phyloP scores from a whole-genome alignment of 2,113 vertebrate species.

The Amblyornis subalaris region DNA sequence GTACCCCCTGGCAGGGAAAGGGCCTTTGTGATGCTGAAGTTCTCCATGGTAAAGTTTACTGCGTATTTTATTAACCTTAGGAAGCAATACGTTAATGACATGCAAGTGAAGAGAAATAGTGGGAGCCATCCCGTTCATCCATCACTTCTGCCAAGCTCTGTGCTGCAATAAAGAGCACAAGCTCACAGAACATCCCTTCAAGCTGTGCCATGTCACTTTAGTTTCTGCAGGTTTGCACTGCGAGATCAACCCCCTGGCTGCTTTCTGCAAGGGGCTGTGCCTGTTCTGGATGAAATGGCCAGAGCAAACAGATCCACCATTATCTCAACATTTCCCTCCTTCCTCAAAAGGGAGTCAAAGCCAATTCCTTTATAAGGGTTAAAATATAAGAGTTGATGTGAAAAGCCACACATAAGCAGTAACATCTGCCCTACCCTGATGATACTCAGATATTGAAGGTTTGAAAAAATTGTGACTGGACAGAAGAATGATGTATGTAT shows the following conservation, averaged over 20 bases:
- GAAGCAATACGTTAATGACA: background rate
- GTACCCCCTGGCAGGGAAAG: background rate
- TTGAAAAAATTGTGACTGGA: background rate
- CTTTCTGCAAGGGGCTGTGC: background rate
- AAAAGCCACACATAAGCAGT: background rate
- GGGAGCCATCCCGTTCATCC: background rate
- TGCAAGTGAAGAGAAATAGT: background rate
- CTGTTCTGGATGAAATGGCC: background rate
- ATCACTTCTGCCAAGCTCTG: background rate
- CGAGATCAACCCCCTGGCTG: background rate
- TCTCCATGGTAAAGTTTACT: background rate
- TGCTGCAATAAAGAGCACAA: background rate
- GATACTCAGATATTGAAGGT: background rate
- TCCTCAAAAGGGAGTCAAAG: background rate
- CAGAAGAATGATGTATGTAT: background rate
- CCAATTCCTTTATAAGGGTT: background rate
- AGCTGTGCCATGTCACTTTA: background rate
- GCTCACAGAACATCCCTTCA: background rate
- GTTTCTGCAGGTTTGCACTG: background rate
- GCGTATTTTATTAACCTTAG: background rate
- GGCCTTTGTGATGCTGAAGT: background rate
- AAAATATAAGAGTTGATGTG: background rate
- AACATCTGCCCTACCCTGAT: background rate
- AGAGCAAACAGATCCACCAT: background rate
- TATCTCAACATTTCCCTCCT: background rate